A percentile compares a stretch with the other conserved stretches of the same genome.
These are phyloP conservation scores for Macrophya alboannulata DNA, from an alignment of 2,888 invertebrate species.

Conservation along the genomic window DNA sequence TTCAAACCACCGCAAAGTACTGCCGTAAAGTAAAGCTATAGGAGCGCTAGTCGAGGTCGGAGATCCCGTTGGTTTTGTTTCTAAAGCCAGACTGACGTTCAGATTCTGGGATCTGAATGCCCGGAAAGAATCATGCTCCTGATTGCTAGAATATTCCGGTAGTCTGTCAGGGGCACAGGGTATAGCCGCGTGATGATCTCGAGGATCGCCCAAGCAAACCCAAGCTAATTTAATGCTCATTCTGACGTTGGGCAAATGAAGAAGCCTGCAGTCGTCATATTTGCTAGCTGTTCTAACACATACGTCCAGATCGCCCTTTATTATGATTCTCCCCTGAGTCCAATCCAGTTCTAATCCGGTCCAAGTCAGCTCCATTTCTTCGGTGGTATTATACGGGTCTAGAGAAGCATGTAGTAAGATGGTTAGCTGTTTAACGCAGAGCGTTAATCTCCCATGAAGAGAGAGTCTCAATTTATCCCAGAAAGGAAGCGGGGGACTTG, in stretches of 20 bases:
- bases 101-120: constrained; percentile 95
- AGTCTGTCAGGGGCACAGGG: constrained; percentile 98
- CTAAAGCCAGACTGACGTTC: constrained; percentile 89
- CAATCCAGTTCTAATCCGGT: constrained; percentile 96
- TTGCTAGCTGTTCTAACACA: constrained; percentile 98
- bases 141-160: constrained; percentile 98
- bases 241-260: constrained; percentile 95
- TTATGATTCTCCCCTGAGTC: constrained; percentile 96
- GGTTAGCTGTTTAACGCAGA: constrained; percentile 93
- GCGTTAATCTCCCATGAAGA: constrained; percentile 95
- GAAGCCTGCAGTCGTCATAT: constrained; percentile 97
- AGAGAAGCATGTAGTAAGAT: constrained; percentile 96
- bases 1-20: constrained; percentile 97
- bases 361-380: constrained; percentile 99
- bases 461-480: constrained; percentile 98
- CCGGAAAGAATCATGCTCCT: constrained; percentile 97
- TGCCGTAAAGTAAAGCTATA: constrained; percentile 93
- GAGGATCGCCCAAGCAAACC: constrained; percentile 95
- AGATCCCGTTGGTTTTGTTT: constrained; percentile 84
- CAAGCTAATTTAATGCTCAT: constrained; percentile 93
- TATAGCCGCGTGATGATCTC: constrained; percentile 97
- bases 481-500: constrained; percentile 96
- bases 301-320: constrained; percentile 96
- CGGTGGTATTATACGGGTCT: constrained; percentile 99
- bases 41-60: constrained; percentile 82